These are phyloP conservation scores for Euplexia lucipara DNA, from an alignment of 2,888 invertebrate genomes.

Conservation along the genomic window DNA sequence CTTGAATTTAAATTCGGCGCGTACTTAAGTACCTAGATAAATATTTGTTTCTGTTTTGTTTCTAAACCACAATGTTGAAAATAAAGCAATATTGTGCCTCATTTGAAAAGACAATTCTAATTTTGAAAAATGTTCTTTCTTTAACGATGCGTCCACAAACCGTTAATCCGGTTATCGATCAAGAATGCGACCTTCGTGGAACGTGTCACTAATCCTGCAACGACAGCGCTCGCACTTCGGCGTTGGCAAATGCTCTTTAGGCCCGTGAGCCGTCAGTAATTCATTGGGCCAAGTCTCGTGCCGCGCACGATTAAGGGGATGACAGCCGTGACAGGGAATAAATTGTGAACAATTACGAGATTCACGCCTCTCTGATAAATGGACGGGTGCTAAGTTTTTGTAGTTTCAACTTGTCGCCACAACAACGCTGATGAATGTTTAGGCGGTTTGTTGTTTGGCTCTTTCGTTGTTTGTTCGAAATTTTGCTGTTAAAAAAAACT, in stretches of 20 bases:
- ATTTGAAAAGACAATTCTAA: conserved; percentile 29
- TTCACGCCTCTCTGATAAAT: conserved; percentile 70
- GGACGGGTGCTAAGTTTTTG: conserved; percentile 69
- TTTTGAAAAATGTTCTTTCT: conserved; percentile 47
- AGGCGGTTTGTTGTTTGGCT: conserved; percentile 25
- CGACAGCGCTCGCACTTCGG: conserved; percentile 74
- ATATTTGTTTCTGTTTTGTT: too few species aligned
- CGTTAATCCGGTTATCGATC: conserved; percentile 80
- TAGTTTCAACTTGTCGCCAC: conserved; percentile 47
- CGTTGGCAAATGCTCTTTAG: conserved; percentile 67
- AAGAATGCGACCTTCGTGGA: conserved; percentile 82
- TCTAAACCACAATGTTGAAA: background rate
- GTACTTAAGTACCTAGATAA: too few species aligned
- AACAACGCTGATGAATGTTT: conserved; percentile 57
- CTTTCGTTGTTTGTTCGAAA: background rate
- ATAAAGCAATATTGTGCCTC: background rate
- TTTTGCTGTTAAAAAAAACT: too few species aligned
- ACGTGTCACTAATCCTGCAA: conserved; percentile 83
- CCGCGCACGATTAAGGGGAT: conserved; percentile 81
- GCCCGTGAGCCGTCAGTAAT: conserved; percentile 59
- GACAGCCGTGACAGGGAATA: conserved; percentile 87
- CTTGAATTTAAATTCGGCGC: too few species aligned
- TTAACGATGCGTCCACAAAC: conserved; percentile 56
- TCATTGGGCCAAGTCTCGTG: conserved; percentile 71
- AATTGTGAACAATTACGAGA: conserved; percentile 85